Conservation (phyloP, 2,797 vertebrate species). For the Tenualosa thibaudeaui region DNA sequence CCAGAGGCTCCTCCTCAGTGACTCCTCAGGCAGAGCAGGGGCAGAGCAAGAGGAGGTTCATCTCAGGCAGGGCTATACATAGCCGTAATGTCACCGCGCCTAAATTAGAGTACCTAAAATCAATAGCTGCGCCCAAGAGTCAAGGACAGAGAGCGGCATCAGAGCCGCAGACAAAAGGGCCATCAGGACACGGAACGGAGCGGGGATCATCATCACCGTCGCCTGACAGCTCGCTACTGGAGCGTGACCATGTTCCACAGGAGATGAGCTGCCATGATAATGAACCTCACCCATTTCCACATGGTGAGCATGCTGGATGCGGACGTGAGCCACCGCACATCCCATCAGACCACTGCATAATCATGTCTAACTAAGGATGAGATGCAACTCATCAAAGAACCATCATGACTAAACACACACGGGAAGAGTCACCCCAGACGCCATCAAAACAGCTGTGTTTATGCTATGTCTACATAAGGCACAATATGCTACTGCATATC, state of each 20-base stretch:
- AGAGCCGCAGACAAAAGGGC: neutral
- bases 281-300: neutral
- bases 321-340: neutral
- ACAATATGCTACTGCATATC: neutral
- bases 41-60: neutral
- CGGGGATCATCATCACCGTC: neutral
- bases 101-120: constrained; percentile 66
- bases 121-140: constrained; percentile 60
- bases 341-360: too few species aligned
- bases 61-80: constrained; percentile 61
- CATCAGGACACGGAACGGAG: neutral
- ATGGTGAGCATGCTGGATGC: neutral
- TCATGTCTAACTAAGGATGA: too few species aligned
- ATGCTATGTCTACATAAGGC: neutral
- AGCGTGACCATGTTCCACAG: neutral
- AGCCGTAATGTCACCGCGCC: constrained; percentile 63
- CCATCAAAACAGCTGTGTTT: neutral
- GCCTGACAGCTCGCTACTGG: neutral
- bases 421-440: neutral
- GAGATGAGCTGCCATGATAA: neutral
- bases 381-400: neutral
- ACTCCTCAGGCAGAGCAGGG: neutral
- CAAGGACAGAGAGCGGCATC: constrained; percentile 56
- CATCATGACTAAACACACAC: neutral
- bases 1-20: neutral